Base-by-base conservation (phyloP, 2,113 vertebrate genomes). In the Phalacrocorax pelagicus region DNA sequence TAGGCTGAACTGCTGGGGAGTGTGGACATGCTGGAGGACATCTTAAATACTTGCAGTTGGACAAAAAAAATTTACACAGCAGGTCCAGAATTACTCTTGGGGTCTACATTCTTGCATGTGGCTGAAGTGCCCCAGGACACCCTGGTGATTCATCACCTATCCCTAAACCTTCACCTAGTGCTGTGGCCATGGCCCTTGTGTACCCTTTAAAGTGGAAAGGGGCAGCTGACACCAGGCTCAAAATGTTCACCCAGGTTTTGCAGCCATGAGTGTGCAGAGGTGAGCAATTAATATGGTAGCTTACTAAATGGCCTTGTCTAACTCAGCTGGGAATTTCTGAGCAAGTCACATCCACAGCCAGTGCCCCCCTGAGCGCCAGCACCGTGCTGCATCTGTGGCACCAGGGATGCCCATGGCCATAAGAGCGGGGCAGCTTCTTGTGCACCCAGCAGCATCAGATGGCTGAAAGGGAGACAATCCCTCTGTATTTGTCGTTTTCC, bases 331-430 rank as follows among this genome's bases (percentile, higher is more conserved):
- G 52, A 51, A 21, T 5, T 26, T 47, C 24, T 24, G 13, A 24
- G 57, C 4, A 17, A 46, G 18, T 55, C 22, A 3, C 30, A 26
- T 11, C 34, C 52, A 24, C 13, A 49, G 54, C 19, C 36, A 42
- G 29, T 18, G 34, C 7, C 5, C 19, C 14, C 19, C 15, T 3
- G 3, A 52, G 14, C 71, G 30, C 81, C 57, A 59, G 34, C 4
- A 0, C 34, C 4, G 2, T n/a, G 55, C 51, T 59, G 58, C 23
- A 71, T 83, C 47, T 51, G 16, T 2, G 3, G 26, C 26, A 40
- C 18, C 2, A 1, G 23, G 49, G 44, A 14, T 3, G 32, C 38
- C n/a, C 26, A 9, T 1, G 17, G 47, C 59, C 3, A 3, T 8
- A 44, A 34, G 54, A 73, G 42, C 5, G 8, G 49, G 18, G 32